Conservation (phyloP, 2,888 invertebrate species). For the Didymodactylos carnosus region DNA sequence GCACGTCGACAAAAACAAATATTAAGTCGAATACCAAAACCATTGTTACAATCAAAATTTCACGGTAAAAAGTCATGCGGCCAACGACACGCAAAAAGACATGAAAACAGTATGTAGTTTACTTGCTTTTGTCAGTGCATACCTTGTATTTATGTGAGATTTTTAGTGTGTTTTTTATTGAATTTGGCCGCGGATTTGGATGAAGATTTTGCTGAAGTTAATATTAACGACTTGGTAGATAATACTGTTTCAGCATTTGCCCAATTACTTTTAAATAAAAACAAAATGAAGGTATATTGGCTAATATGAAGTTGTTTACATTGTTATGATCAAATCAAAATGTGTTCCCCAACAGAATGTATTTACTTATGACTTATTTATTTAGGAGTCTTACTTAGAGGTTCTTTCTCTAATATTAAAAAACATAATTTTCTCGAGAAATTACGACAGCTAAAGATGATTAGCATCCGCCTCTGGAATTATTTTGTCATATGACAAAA, state of each 20-base stretch:
- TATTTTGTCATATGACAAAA: too few relatives aligned
- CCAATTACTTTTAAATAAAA: background rate
- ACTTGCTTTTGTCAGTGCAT: background rate
- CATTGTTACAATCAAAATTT: background rate
- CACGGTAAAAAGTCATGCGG: background rate
- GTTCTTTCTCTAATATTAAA: background rate
- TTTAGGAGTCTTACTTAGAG: background rate
- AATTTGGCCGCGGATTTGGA: background rate
- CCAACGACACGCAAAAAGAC: background rate
- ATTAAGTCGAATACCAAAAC: background rate
- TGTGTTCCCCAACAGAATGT: too few relatives aligned
- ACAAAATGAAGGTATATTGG: background rate
- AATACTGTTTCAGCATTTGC: background rate
- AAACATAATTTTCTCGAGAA: background rate
- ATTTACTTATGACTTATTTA: too few relatives aligned
- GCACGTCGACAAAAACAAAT: background rate
- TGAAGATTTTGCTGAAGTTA: background rate
- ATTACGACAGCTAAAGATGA: background rate
- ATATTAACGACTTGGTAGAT: background rate
- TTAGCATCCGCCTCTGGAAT: background rate
- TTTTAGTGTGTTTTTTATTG: background rate
- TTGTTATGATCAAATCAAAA: too few relatives aligned
- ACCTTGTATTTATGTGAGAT: background rate
- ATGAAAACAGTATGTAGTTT: background rate
- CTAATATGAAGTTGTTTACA: too few relatives aligned